Conservation (phyloP, 53 echinoderm and acorn worm species). For the Mesocentrotus franciscanus region DNA sequence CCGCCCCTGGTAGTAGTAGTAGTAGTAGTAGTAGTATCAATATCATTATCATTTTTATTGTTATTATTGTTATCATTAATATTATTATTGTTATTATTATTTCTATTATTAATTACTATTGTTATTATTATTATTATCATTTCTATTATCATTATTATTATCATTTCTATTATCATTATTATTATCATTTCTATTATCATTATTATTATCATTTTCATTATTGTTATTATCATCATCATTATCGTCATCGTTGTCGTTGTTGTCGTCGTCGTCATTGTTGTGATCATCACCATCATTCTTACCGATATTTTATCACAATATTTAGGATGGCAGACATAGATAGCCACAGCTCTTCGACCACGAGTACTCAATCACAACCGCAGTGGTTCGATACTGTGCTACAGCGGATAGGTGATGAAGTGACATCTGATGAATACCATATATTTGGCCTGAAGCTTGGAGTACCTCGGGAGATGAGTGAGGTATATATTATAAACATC, state of each 20-base stretch:
- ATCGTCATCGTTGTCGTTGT: not conserved
- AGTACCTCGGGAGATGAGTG: slow-evolving; percentile 44
- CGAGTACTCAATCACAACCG: not conserved
- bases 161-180: not conserved
- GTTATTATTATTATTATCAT: too few relatives aligned
- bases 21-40: too few relatives aligned
- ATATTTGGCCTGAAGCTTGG: not conserved
- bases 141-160: not conserved
- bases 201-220: not conserved
- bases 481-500: not conserved
- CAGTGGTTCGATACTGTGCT: slow-evolving; percentile 19
- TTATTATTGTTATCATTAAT: too few relatives aligned
- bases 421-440: slow-evolving; percentile 20
- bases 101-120: too few relatives aligned
- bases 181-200: not conserved
- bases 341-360: not conserved
- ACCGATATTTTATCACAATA: not conserved
- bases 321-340: not conserved
- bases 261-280: not conserved
- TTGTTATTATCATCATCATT: too few relatives aligned
- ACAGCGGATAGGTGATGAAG: not conserved
- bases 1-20: too few relatives aligned
- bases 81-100: too few relatives aligned
- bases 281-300: not conserved
- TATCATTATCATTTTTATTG: too few relatives aligned